A percentile compares a stretch with the other conserved stretches of the same genome.
Evolutionary conservation across 2,888 invertebrate genomes (phyloP).

Genomic region (Meganola albula): DNA sequence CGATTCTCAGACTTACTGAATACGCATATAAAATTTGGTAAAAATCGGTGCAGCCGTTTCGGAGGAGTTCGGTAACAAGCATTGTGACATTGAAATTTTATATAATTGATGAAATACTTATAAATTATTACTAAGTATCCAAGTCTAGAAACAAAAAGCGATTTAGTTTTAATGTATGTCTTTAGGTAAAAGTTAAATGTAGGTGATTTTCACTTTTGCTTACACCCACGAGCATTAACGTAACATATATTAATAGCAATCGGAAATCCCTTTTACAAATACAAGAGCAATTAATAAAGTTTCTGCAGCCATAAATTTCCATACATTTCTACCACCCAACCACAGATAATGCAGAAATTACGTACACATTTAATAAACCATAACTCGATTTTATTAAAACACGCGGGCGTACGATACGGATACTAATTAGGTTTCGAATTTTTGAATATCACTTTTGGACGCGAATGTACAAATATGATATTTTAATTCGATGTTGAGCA

Average conservation of each 20-base stretch:
- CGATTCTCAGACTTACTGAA: too few species aligned
- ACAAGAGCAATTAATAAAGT: slow-evolving; percentile 10
- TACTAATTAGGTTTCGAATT: slow-evolving; percentile 24
- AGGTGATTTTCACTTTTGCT: too few species aligned
- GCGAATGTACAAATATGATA: slow-evolving; percentile 6
- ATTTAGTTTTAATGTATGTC: too few species aligned
- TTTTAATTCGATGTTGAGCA: slow-evolving; percentile 11
- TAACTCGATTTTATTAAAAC: slow-evolving; percentile 32
- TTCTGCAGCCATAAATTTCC: slow-evolving; percentile 9
- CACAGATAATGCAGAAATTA: slow-evolving; percentile 24
- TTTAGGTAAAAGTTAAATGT: too few species aligned
- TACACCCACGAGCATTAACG: too few species aligned
- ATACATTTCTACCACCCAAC: slow-evolving; percentile 17
- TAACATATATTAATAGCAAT: background rate
- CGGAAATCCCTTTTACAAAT: slow-evolving; percentile 1
- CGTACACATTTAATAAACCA: slow-evolving; percentile 29
- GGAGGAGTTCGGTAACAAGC: too few species aligned
- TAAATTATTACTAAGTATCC: too few species aligned
- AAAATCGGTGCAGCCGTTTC: too few species aligned
- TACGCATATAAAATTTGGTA: too few species aligned
- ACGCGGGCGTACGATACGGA: slow-evolving; percentile 11
- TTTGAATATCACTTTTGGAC: slow-evolving; percentile 8
- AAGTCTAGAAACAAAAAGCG: too few species aligned
- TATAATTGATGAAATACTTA: too few species aligned
- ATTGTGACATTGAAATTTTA: too few species aligned